Base-by-base conservation (phyloP, 2,888 invertebrate genomes). In the Drosophila histrio region DNA sequence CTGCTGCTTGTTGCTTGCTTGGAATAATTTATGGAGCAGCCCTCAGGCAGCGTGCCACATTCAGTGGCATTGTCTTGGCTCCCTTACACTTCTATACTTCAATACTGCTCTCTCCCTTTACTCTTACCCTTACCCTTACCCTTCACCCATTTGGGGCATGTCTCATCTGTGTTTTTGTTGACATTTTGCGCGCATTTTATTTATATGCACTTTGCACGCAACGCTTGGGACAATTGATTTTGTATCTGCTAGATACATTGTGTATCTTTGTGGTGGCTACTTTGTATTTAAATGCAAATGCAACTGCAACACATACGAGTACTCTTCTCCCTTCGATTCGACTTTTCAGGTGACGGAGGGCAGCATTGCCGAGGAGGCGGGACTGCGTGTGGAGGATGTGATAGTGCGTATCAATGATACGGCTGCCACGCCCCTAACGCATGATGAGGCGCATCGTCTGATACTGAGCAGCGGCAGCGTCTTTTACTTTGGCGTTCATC, bases 381-480 rank as follows among this genome's bases (percentile, higher is more conserved):
- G 98, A 0, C 92, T 99, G 21, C 93, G 94, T 88, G 94, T 95
- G 11, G 97, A 97, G n/a, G 98, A 99, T 92, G 93, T 95, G 32
- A 94, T 99, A 72, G 93, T 96, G 32, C 94, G 94, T 73, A 94
- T 98, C 75, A 96, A 96, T 89, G 95, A 95, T 63, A 92, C 93
- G 32, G 93, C 94, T 44, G 94, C 96, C 7, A 93, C 93, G 52
- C 93, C 93, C 38, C 92, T 97, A 91, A 93, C 95, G 8, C 97
- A 97, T 89, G 95, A 95, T 38, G 95, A 95, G 79, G 96, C 96
- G 1, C 95, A 96, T 89, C 94, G 95, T 73, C 93, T 94, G 58
- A 95, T 98, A 67, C 92, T 94, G 47, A 92, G 93, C 54, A 94
- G 95, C 22, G 96, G 95, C 49, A 95, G 96, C 90, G 93, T 93